Percentiles rank a stretch among this genome's conserved stretches.
Conservation (phyloP, 2,797 vertebrate species). For the Xiphophorus birchmanni region DNA sequence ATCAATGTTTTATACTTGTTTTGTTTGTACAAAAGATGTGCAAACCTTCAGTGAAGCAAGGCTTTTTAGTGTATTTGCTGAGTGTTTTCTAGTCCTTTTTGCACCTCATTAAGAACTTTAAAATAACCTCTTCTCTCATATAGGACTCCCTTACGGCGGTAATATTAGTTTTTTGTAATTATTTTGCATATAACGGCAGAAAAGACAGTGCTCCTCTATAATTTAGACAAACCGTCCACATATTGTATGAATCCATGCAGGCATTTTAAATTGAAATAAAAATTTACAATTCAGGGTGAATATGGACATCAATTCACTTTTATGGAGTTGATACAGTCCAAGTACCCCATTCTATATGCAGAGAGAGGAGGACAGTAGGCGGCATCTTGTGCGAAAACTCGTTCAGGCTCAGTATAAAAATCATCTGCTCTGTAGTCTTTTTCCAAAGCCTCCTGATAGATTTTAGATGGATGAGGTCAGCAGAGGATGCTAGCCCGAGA, state of each 20-base stretch:
- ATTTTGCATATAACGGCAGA: background rate
- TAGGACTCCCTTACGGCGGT: background rate
- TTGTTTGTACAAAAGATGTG: background rate
- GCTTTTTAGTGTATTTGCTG: background rate
- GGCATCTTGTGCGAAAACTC: constrained; percentile 22
- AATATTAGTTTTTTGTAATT: background rate
- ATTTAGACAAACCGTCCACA: background rate
- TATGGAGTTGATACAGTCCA: constrained; percentile 20
- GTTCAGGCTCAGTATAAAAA: constrained; percentile 30
- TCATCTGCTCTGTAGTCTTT: constrained; percentile 33
- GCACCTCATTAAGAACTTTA: background rate
- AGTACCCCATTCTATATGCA: constrained; percentile 34
- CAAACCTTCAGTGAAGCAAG: background rate
- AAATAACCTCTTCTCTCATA: background rate
- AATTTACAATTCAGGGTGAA: constrained; percentile 30
- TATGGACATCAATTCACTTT: constrained; percentile 25
- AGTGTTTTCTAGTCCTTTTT: background rate
- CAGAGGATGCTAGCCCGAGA: background rate
- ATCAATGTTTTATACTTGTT: background rate
- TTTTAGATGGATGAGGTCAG: constrained; percentile 22
- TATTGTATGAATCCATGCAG: background rate
- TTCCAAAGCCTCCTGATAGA: constrained; percentile 7
- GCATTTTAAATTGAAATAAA: background rate
- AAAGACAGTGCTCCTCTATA: background rate
- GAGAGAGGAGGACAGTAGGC: constrained; percentile 34